A percentile compares a stretch with the other conserved stretches of the same genome.
Conservation (phyloP, 2,113 vertebrate species). For the Trochalopteron elliotii region DNA sequence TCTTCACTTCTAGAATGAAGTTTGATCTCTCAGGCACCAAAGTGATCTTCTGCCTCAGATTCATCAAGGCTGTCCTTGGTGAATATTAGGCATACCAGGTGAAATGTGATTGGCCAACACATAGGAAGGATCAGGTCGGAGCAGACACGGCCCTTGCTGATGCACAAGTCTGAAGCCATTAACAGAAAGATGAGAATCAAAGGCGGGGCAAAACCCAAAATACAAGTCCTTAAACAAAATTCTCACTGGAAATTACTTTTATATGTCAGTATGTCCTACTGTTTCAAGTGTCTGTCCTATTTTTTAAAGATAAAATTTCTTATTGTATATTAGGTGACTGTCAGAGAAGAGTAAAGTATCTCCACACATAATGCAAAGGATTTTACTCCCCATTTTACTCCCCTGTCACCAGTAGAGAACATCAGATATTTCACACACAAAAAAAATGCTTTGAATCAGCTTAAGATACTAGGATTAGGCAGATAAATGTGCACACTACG, state of each 20-base stretch:
- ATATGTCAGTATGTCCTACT: background rate
- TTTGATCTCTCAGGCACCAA: background rate
- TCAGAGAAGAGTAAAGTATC: background rate
- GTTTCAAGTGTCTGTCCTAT: background rate
- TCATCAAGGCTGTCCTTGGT: background rate
- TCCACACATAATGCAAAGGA: accelerated
- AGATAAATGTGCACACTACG: background rate
- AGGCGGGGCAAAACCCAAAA: background rate
- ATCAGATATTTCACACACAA: background rate
- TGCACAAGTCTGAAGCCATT: background rate
- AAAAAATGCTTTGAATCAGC: background rate
- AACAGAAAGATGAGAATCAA: background rate
- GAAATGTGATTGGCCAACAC: background rate
- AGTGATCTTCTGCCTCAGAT: accelerated
- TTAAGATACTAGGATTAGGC: background rate
- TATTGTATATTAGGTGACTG: background rate
- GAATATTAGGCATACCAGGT: background rate
- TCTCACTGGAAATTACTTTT: background rate
- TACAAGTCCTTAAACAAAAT: background rate
- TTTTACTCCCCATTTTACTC: background rate
- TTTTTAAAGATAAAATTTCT: background rate
- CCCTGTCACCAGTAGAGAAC: accelerated
- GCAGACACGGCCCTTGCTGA: background rate
- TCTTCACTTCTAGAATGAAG: background rate
- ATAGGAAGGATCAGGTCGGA: background rate